Conservation (phyloP, 2,113 vertebrate species). For the Illadopsis cleaveri region DNA sequence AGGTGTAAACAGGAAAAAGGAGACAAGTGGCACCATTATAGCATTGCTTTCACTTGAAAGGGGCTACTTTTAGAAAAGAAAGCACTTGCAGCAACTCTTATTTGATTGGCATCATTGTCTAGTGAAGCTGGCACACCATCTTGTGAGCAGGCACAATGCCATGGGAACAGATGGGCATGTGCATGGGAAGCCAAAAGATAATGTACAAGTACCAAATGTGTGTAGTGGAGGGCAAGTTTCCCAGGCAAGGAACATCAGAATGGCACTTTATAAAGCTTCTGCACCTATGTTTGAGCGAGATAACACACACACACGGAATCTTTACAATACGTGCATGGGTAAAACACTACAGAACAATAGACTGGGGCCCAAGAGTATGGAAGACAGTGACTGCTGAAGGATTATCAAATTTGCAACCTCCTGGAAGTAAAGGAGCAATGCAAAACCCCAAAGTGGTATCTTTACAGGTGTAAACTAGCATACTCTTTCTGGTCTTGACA, state of each 20-base stretch:
- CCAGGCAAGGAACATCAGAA: conserved; percentile 54
- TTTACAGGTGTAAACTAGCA: neutral
- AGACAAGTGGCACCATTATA: conserved; percentile 41
- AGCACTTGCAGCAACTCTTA: conserved; percentile 24
- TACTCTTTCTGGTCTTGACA: neutral
- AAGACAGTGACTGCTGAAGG: neutral
- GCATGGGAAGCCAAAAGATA: conserved; percentile 71
- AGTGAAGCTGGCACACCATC: conserved; percentile 65
- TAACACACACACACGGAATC: neutral
- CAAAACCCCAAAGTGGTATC: neutral
- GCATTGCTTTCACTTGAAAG: conserved; percentile 38
- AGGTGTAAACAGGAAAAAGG: conserved; percentile 56
- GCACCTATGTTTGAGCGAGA: conserved; percentile 50
- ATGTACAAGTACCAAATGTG: conserved; percentile 71
- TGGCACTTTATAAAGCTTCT: conserved; percentile 23
- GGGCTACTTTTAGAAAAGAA: conserved; percentile 41
- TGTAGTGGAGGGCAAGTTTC: conserved; percentile 66
- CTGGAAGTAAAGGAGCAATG: neutral
- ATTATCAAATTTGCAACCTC: neutral
- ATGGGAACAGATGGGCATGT: conserved; percentile 67
- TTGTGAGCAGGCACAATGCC: conserved; percentile 66
- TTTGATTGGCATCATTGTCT: conserved; percentile 68
- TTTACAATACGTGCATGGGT: neutral
- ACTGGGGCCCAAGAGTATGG: neutral
- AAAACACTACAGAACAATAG: neutral